Evolutionary conservation across 1,140 invertebrate genomes (phyloP).

Genomic region (Drosophila mauritiana): DNA sequence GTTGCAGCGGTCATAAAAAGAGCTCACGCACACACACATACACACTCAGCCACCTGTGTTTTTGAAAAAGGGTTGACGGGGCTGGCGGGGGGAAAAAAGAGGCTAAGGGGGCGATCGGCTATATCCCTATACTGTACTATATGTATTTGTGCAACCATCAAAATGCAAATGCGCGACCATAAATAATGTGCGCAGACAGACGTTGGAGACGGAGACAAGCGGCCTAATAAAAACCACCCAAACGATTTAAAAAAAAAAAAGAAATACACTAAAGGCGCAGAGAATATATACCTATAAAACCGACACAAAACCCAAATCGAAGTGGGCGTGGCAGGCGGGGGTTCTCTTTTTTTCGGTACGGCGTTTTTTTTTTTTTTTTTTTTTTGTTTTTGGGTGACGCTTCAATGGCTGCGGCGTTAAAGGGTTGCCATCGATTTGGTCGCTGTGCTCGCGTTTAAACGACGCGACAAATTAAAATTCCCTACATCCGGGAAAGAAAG

Average conservation of each 20-base stretch:
- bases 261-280: background rate
- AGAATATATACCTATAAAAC: conserved; percentile 15
- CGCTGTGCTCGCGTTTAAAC: conserved; percentile 67
- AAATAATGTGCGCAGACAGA: conserved; percentile 68
- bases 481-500: conserved; percentile 66
- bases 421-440: conserved; percentile 60
- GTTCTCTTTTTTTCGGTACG: background rate
- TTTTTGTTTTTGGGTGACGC: conserved; percentile 52
- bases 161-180: conserved; percentile 82
- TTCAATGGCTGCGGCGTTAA: conserved; percentile 74
- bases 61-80: conserved; percentile 62
- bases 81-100: conserved; percentile 3
- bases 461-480: conserved; percentile 83
- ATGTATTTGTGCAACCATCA: conserved; percentile 61
- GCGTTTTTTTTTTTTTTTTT: background rate
- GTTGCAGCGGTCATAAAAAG: conserved; percentile 74
- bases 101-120: conserved; percentile 5
- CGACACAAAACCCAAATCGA: conserved; percentile 12
- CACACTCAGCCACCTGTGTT: conserved; percentile 32
- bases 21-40: conserved; percentile 19
- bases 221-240: conserved; percentile 79
- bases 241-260: conserved; percentile 64
- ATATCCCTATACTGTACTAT: conserved; percentile 7
- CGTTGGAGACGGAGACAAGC: conserved; percentile 36
- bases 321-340: conserved; percentile 48